Base-by-base conservation (phyloP, 2,797 vertebrate species). In the Anniella stebbinsi region DNA sequence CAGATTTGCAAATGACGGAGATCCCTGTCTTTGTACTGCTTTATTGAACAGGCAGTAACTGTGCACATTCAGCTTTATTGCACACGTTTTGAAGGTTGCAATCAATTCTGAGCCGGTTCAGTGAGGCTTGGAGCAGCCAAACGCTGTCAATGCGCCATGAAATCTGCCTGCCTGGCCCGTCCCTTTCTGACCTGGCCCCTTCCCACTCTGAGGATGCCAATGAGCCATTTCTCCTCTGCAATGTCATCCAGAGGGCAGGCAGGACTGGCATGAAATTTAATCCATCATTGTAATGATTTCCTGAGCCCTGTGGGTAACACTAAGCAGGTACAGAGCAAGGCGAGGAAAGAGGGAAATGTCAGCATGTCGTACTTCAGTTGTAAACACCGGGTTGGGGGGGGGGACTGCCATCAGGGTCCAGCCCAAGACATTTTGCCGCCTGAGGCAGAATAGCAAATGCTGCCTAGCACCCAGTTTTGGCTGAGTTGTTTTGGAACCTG, bases 201-300 rank as follows among this genome's bases (percentile, higher is more conserved):
- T 28, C 57, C 88, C 57, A 51, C 45, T 51, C 38, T 8, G 41
- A 38, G 41, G 23, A 87, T n/a, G 73, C 73, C 70, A 69, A 70
- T 78, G 9, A 63, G 25, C 89, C 81, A 54, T 87, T 93, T 72
- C n/a, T 69, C 0, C 67, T 80, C 48, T 88, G 83, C 90, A 91
- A 89, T 21, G 82, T 67, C 67, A 86, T 77, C 23, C 82, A 80
- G 83, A 91, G 54, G 80, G 86, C 63, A 48, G 54, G 87, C 86
- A 89, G 84, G 86, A 38, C 60, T 70, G 54, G 11, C 90, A 88
- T 0, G 3, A 88, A 93, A 88, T 93, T 17, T 1, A 63, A 86
- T 77, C 86, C 23, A 8, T 92, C 10, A 3, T 25, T 72, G 69
- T 75, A 75, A 76, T 82, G 1, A 0, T 88, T 87, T 93, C 82